Base-by-base conservation (phyloP, 2,888 invertebrate species). In the Drosophila differens region DNA sequence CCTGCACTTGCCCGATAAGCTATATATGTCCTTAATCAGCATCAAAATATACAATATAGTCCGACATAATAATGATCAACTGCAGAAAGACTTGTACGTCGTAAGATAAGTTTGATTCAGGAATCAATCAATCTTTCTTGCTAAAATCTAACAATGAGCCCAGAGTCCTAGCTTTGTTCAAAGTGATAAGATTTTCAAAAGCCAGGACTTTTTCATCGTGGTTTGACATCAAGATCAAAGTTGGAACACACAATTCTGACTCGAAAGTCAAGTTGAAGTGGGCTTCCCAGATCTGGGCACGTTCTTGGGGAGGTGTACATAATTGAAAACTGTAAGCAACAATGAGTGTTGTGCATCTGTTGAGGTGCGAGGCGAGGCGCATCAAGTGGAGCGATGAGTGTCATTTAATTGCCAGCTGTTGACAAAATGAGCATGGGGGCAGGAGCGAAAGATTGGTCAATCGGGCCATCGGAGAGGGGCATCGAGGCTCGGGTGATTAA, bases 331-430 rank as follows among this genome's bases (percentile, higher is more conserved):
- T 39, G 53, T 35, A 22, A 33, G 12, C 37, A 51, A 32, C n/a
- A 32, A 28, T 30, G 47, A 22, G 22, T 47, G 32, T 30, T 57
- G 39, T 39, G 28, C 37, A 30, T 28, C 62, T 32, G 55, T 25
- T 52, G 54, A 35, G n/a, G 22, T 71, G 66, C 67, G 69, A 44
- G 14, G 69, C 65, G 71, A 49, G 79, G 66, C 64, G 63, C 39
- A 47, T 49, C 28, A 35, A 28, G 33, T 47, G 28, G 49, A n/a
- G 41, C 54, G 71, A 51, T 83, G 84, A 85, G 75, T 85, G 82
- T 59, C 81, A 76, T 85, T 89, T 79, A 89, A 85, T 83, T 79
- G 86, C 79, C 84, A 83, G 68, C 79, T 83, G 89, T 74, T 79
- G 83, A 79, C 83, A 81, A 59, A 55, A 37, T 47, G 1, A n/a